These are phyloP conservation scores for Bolborhynchus lineola DNA, from an alignment of 2,113 vertebrate species.

Conservation along the genomic window DNA sequence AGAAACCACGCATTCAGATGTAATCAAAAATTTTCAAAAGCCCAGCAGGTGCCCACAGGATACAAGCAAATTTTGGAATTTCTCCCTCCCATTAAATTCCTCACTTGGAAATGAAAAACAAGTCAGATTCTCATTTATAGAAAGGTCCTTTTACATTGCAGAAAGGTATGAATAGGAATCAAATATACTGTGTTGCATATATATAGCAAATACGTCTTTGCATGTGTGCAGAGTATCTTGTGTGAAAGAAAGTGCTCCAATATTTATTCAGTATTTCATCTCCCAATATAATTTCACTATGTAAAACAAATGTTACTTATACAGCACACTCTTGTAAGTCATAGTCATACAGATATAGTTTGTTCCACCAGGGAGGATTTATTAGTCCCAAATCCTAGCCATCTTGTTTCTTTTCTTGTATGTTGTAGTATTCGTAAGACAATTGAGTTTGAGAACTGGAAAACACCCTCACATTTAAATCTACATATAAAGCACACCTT, in stretches of 20 bases:
- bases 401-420: conserved; percentile 5
- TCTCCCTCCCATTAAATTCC: not conserved
- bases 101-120: not conserved
- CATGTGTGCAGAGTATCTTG: not conserved
- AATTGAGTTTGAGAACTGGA: conserved; percentile 30
- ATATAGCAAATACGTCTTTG: not conserved
- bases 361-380: conserved; percentile 33
- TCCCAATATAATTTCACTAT: conserved; percentile 36
- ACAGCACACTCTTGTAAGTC: conserved; percentile 16
- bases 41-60: not conserved
- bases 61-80: not conserved
- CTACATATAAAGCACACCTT: conserved; percentile 38
- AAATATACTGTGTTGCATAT: not conserved
- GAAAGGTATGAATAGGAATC: not conserved
- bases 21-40: not conserved
- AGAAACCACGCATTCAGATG: not conserved
- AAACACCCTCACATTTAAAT: conserved; percentile 51
- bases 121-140: not conserved
- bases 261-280: conserved; percentile 49
- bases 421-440: conserved; percentile 35
- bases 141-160: not conserved
- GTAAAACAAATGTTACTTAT: conserved; percentile 52
- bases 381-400: conserved; percentile 17
- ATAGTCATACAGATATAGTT: conserved; percentile 7
- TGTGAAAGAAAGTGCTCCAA: not conserved